Evolutionary conservation across 2,888 invertebrate species (phyloP).

Genomic region (Drosophila anceps): DNA sequence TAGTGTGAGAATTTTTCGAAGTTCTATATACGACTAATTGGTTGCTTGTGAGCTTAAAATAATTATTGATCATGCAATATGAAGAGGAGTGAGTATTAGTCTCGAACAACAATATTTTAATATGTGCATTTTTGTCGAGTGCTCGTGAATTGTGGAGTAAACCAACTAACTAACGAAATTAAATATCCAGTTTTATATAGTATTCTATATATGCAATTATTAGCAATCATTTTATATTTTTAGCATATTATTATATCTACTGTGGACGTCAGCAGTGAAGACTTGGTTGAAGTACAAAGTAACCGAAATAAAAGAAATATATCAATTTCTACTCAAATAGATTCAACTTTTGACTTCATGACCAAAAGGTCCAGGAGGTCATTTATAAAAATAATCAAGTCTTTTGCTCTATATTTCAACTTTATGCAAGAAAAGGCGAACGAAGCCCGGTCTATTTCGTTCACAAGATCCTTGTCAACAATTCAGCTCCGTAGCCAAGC

Average conservation of each 20-base stretch:
- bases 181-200: neutral
- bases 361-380: too few species aligned
- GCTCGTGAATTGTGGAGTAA: neutral
- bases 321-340: too few species aligned
- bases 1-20: neutral
- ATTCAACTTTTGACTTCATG: too few species aligned
- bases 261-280: neutral
- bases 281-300: neutral
- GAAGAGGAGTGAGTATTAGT: accelerated
- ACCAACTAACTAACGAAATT: neutral
- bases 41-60: neutral
- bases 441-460: too few species aligned
- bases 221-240: neutral
- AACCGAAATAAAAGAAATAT: too few species aligned
- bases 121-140: neutral
- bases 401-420: too few species aligned
- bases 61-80: neutral
- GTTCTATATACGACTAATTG: neutral
- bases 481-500: neutral
- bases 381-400: too few species aligned
- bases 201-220: neutral
- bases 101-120: neutral
- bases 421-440: too few species aligned
- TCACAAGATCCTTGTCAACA: too few species aligned
- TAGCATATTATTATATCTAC: too few species aligned